Evolutionary conservation across 2,797 vertebrate species (phyloP).

Genomic region (Cyclopterus lumpus): DNA sequence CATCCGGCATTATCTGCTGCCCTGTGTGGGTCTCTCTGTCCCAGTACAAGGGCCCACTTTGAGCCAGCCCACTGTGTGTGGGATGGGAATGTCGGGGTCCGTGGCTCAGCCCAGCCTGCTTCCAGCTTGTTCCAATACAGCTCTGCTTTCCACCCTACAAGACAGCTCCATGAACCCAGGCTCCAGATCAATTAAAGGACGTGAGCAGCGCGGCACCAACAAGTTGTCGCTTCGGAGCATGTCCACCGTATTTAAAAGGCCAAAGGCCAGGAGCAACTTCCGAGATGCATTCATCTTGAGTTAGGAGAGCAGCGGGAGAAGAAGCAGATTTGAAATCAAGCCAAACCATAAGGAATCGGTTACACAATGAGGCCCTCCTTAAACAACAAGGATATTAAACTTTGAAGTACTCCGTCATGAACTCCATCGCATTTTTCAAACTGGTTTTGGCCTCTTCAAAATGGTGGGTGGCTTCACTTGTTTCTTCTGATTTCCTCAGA

Average conservation of each 20-base stretch:
- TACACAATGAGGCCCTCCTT: slow-evolving; percentile 30
- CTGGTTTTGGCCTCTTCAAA: slow-evolving; percentile 38
- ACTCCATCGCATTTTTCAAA: slow-evolving; percentile 30
- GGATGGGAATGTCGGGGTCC: slow-evolving; percentile 71
- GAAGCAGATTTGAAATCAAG: slow-evolving; percentile 37
- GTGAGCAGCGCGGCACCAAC: slow-evolving; percentile 24
- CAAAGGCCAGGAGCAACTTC: slow-evolving; percentile 14
- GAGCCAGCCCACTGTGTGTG: slow-evolving; percentile 63
- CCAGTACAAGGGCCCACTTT: slow-evolving; percentile 67
- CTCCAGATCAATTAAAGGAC: slow-evolving; percentile 60
- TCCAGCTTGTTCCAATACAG: slow-evolving; percentile 57
- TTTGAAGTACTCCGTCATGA: slow-evolving; percentile 30
- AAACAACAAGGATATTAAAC: slow-evolving; percentile 52
- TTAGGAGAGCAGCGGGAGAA: slow-evolving; percentile 17
- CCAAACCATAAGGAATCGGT: slow-evolving; percentile 49
- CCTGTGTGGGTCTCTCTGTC: slow-evolving; percentile 46
- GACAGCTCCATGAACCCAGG: slow-evolving; percentile 55
- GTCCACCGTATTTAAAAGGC: slow-evolving; percentile 50
- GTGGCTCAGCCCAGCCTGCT: slow-evolving; percentile 45
- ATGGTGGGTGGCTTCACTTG: slow-evolving; percentile 71
- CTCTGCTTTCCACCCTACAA: slow-evolving; percentile 45
- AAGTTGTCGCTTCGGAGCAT: slow-evolving; percentile 18
- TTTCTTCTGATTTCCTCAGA: slow-evolving; percentile 38
- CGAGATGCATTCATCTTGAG: slow-evolving; percentile 6
- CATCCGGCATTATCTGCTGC: slow-evolving; percentile 30